Percentiles rank a stretch among this genome's conserved stretches.
These are phyloP conservation scores for Nixonia krombeini DNA, from an alignment of 1,140 invertebrate genomes.

Conservation along the genomic window DNA sequence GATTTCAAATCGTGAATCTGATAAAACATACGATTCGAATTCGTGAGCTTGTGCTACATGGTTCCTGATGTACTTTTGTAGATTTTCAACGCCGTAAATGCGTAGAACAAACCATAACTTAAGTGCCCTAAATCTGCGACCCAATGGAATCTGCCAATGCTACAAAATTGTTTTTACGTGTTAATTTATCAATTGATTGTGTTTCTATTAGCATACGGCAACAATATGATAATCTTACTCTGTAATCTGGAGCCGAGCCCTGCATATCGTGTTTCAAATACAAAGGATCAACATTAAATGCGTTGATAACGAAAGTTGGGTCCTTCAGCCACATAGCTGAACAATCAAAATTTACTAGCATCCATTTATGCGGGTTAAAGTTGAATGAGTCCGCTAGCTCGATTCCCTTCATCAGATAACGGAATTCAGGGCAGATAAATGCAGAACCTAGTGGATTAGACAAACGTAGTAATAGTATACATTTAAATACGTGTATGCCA, in stretches of 20 bases:
- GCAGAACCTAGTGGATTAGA: slow-evolving; percentile 76
- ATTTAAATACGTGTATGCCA: too few relatives aligned
- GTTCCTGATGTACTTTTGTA: slow-evolving; percentile 90
- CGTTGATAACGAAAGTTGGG: slow-evolving; percentile 90
- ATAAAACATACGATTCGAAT: slow-evolving; percentile 81
- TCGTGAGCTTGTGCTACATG: slow-evolving; percentile 85
- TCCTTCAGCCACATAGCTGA: slow-evolving; percentile 93
- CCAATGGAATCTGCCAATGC: slow-evolving; percentile 98
- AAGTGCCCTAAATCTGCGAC: slow-evolving; percentile 92
- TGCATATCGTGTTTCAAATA: slow-evolving; percentile 94
- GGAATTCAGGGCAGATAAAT: slow-evolving; percentile 92
- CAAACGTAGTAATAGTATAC: too few relatives aligned
- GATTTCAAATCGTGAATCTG: slow-evolving; percentile 89
- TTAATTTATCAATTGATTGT: slow-evolving; percentile 28
- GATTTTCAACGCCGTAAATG: slow-evolving; percentile 88
- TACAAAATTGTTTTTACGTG: too few relatives aligned
- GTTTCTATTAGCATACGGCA: not conserved
- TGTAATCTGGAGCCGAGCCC: slow-evolving; percentile 91
- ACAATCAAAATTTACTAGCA: slow-evolving; percentile 93
- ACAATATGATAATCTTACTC: slow-evolving; percentile 71
- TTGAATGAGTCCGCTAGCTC: slow-evolving; percentile 90
- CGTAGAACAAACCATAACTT: slow-evolving; percentile 98
- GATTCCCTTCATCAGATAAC: slow-evolving; percentile 84
- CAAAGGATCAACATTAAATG: slow-evolving; percentile 96
- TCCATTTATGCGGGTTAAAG: slow-evolving; percentile 94